These are phyloP conservation scores for Cotesia chilonis DNA, from an alignment of 1,140 invertebrate species.

Conservation along the genomic window DNA sequence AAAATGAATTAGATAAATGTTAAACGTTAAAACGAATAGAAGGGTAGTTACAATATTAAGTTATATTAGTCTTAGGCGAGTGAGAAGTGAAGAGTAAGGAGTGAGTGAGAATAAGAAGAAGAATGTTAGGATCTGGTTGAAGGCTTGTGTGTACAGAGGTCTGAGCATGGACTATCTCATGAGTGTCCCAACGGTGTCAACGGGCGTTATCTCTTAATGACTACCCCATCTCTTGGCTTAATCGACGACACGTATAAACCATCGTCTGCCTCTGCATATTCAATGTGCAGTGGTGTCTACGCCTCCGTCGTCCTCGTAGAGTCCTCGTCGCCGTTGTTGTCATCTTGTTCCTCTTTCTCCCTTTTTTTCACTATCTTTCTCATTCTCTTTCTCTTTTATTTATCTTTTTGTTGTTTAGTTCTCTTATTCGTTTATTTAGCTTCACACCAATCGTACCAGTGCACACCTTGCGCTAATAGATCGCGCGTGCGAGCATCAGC, in stretches of 20 bases:
- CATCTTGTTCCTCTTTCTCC: constrained; percentile 35
- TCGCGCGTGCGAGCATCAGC: constrained; percentile 9
- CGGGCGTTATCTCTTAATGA: constrained; percentile 63
- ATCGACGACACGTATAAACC: constrained; percentile 65
- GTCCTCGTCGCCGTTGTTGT: constrained; percentile 25
- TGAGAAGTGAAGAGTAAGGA: neutral
- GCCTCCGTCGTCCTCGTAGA: constrained; percentile 32
- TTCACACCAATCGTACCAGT: constrained; percentile 18
- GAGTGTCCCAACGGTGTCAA: constrained; percentile 61
- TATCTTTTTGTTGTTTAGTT: no score
- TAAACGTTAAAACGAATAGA: no score
- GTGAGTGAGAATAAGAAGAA: constrained; percentile 20
- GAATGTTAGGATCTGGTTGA: constrained; percentile 5
- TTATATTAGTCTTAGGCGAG: neutral
- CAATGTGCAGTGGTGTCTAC: constrained; percentile 44
- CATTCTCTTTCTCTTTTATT: neutral
- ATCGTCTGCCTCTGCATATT: constrained; percentile 62
- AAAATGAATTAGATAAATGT: no score
- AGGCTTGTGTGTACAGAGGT: neutral
- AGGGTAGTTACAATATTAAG: no score
- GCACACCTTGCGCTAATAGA: constrained; percentile 28
- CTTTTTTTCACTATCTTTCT: neutral
- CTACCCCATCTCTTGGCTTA: constrained; percentile 62
- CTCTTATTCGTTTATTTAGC: neutral
- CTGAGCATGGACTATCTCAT: constrained; percentile 32